Evolutionary conservation across 2,888 invertebrate species (phyloP).

Genomic region (Drosophila falleni): DNA sequence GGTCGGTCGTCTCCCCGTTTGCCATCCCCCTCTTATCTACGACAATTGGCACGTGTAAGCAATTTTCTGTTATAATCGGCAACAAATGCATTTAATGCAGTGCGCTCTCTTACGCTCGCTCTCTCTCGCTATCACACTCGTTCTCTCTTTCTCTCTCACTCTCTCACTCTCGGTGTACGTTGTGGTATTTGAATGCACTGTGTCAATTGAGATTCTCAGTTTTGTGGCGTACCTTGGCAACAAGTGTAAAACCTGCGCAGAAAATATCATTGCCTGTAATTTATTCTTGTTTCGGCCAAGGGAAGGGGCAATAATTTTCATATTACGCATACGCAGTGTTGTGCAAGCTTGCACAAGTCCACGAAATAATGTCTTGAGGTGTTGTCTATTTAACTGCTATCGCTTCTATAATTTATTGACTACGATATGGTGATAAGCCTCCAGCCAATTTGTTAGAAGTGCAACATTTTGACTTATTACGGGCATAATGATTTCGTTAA

Average conservation of each 20-base stretch:
- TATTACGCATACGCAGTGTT: constrained; percentile 65
- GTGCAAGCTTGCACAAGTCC: constrained; percentile 16
- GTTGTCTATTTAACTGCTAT: not conserved
- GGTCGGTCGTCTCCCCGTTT: not conserved
- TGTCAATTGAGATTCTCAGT: constrained; percentile 20
- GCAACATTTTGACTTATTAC: constrained; percentile 53
- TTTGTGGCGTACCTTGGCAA: constrained; percentile 48
- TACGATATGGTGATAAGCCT: constrained; percentile 45
- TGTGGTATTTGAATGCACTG: constrained; percentile 17
- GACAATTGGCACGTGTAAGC: constrained; percentile 73
- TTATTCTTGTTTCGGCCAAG: constrained; percentile 43
- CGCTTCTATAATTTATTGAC: constrained; percentile 58
- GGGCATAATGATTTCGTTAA: constrained; percentile 53
- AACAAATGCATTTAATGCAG: constrained; percentile 57
- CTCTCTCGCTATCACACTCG: not conserved
- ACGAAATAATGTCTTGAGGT: constrained; percentile 23
- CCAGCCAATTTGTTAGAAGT: constrained; percentile 29
- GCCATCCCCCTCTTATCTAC: constrained; percentile 33
- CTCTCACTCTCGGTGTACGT: not conserved
- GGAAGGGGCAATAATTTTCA: constrained; percentile 29
- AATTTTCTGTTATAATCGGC: constrained; percentile 74
- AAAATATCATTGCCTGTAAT: constrained; percentile 41
- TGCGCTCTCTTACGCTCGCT: constrained; percentile 28
- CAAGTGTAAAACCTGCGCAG: constrained; percentile 62
- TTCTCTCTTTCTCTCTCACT: constrained; percentile 3